phyloP scores from a whole-genome alignment of 2,113 vertebrate species.

The Calonectris borealis region DNA sequence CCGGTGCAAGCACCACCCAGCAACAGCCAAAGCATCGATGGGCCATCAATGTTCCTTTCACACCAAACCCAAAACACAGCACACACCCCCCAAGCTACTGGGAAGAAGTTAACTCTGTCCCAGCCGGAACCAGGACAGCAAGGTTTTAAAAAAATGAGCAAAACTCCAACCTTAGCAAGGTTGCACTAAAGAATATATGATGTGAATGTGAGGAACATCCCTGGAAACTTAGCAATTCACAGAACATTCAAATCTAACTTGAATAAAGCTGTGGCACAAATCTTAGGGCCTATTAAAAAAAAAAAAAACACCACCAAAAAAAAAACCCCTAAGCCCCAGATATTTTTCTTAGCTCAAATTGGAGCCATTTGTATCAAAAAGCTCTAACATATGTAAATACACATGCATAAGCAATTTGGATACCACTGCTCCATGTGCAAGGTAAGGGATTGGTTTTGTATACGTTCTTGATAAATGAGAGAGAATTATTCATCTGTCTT shows the following conservation, averaged over 20 bases:
- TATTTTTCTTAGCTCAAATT: not conserved
- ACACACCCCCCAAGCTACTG: too few relatives aligned
- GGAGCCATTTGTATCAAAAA: not conserved
- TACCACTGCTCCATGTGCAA: not conserved
- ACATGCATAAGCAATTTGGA: not conserved
- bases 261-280: not conserved
- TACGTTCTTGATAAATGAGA: not conserved
- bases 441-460: not conserved
- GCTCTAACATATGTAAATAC: not conserved
- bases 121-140: not conserved
- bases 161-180: not conserved
- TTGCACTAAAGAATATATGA: not conserved
- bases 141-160: not conserved
- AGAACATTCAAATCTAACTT: not conserved
- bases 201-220: not conserved
- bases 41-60: too few relatives aligned
- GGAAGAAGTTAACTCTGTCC: too few relatives aligned
- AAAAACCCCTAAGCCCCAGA: not conserved
- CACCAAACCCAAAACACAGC: too few relatives aligned
- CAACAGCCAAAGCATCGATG: too few relatives aligned
- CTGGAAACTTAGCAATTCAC: not conserved
- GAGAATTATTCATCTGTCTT: not conserved
- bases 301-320: not conserved
- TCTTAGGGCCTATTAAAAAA: not conserved
- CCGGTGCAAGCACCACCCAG: too few relatives aligned